Evolutionary conservation across 1,140 invertebrate species (phyloP).

Genomic region (Luehdorfia chinensis): DNA sequence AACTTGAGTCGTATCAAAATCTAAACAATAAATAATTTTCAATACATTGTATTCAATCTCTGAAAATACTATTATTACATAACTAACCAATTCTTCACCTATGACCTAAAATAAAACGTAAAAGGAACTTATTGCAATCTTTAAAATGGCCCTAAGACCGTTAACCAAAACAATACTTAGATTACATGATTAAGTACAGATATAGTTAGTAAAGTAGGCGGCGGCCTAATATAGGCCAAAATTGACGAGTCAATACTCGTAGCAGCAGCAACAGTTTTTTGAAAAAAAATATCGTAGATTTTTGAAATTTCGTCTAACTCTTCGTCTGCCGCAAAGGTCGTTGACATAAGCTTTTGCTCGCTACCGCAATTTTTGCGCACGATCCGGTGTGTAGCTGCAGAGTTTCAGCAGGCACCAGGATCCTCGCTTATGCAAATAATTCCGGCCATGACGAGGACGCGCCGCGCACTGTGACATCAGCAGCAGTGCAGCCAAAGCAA

Average conservation of each 20-base stretch:
- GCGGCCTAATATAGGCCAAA: constrained; percentile 51
- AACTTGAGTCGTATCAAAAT: too few species aligned
- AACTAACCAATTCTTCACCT: constrained; percentile 11
- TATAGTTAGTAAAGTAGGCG: constrained; percentile 55
- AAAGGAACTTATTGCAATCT: constrained; percentile 20
- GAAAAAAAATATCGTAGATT: too few species aligned
- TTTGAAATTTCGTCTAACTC: constrained; percentile 18
- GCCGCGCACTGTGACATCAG: constrained; percentile 28
- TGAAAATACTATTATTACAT: constrained; percentile 21
- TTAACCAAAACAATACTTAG: constrained; percentile 35
- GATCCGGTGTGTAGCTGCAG: constrained; percentile 38
- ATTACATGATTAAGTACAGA: constrained; percentile 51
- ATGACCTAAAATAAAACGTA: constrained; percentile 17
- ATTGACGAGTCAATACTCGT: constrained; percentile 26
- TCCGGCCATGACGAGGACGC: constrained; percentile 25
- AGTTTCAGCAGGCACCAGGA: constrained; percentile 53
- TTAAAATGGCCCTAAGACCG: constrained; percentile 5
- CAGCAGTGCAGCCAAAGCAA: constrained; percentile 28
- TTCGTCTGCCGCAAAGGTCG: neutral
- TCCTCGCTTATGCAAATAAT: constrained; percentile 31
- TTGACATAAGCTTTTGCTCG: neutral
- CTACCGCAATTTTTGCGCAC: constrained; percentile 26
- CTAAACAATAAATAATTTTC: constrained; percentile 26
- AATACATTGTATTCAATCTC: constrained; percentile 15
- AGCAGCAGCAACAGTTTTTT: too few species aligned